Percentiles rank a stretch among this genome's conserved stretches.
These are phyloP conservation scores for Hypanus sabinus DNA, from an alignment of 2,113 vertebrate species.

Conservation along the genomic window DNA sequence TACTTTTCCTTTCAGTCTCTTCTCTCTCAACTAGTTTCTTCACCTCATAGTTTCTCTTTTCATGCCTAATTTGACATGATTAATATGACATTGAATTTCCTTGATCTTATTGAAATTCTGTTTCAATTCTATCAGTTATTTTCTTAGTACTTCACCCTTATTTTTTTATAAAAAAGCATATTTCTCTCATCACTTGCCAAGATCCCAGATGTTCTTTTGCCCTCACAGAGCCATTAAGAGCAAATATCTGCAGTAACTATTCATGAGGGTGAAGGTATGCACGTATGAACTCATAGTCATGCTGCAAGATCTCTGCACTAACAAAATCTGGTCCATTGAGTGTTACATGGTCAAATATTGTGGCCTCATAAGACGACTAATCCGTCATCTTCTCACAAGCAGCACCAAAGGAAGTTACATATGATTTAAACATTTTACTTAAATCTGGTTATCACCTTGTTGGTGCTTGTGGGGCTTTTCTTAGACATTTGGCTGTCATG, in stretches of 20 bases:
- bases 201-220: neutral
- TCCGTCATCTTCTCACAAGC: neutral
- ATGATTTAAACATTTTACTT: neutral
- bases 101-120: too few relatives aligned
- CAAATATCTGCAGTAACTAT: neutral
- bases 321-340: neutral
- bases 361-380: neutral
- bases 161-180: neutral
- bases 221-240: neutral
- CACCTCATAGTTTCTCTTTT: neutral
- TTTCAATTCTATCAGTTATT: neutral
- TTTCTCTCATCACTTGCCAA: neutral
- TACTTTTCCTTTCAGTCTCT: neutral
- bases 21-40: neutral
- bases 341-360: neutral
- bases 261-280: too few relatives aligned
- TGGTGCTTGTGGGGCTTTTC: neutral
- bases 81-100: neutral
- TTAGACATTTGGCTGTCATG: neutral
- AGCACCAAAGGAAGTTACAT: neutral
- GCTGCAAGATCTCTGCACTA: too few relatives aligned
- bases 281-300: too few relatives aligned
- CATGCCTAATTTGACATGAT: too few relatives aligned
- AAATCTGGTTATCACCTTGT: neutral
- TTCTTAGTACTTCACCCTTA: neutral